phyloP scores from a whole-genome alignment of 2,113 vertebrate species.

The Todiramphus chloris region DNA sequence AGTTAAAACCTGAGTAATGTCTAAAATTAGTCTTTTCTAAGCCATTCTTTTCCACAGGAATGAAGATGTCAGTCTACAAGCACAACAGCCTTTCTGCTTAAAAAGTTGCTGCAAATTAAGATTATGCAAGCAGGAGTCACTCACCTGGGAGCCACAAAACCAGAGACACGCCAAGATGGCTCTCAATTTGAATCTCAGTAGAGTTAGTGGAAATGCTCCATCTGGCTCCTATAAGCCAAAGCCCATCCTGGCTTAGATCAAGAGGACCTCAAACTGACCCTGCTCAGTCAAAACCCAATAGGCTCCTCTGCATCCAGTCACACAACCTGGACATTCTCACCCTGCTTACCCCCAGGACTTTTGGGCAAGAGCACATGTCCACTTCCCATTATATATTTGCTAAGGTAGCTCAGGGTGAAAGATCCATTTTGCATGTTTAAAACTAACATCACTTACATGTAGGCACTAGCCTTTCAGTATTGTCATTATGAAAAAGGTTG shows the following conservation, averaged over 20 bases:
- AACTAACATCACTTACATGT: not conserved
- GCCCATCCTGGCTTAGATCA: not conserved
- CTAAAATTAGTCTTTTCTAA: not conserved
- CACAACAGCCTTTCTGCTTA: not conserved
- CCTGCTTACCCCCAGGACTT: not conserved
- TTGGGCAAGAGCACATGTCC: fast-evolving
- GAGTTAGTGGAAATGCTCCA: not conserved
- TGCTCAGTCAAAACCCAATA: not conserved
- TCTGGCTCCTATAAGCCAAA: not conserved
- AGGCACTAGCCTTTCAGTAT: not conserved
- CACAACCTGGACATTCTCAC: not conserved
- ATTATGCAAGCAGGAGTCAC: not conserved
- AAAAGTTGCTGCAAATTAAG: not conserved
- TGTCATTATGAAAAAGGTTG: not conserved
- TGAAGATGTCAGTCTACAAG: not conserved
- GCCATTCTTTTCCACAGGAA: not conserved
- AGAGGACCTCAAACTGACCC: not conserved
- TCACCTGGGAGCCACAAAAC: not conserved
- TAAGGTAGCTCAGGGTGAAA: not conserved
- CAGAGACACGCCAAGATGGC: not conserved
- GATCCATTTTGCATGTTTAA: not conserved
- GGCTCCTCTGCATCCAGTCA: not conserved
- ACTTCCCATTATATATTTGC: not conserved
- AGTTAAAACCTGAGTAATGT: not conserved
- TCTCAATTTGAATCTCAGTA: not conserved